These are phyloP conservation scores for Halocaridina rubra DNA, from an alignment of 2,888 invertebrate genomes.

Conservation along the genomic window DNA sequence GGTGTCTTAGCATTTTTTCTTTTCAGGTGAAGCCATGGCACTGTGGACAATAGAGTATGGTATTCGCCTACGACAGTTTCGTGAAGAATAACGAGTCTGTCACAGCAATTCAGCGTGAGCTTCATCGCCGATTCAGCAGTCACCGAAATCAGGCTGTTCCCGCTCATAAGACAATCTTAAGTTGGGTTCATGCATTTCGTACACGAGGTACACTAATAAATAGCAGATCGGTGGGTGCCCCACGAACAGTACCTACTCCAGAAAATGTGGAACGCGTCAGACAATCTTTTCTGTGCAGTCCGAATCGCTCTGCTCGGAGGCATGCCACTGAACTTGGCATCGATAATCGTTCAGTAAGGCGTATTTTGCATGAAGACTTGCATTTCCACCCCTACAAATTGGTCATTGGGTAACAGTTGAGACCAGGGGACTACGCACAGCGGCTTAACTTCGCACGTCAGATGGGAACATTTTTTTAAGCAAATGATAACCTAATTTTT, in stretches of 20 bases:
- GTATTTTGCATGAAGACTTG: slow-evolving; percentile 7
- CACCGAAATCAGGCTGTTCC: background rate
- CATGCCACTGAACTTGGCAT: slow-evolving; percentile 11
- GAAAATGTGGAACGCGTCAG: background rate
- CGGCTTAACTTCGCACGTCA: background rate
- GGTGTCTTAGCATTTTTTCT: too few relatives aligned
- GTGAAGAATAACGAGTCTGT: background rate
- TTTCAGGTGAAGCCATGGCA: background rate
- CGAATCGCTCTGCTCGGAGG: slow-evolving; percentile 12
- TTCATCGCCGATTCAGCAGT: background rate
- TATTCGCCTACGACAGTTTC: background rate
- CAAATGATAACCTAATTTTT: background rate
- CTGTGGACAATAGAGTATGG: background rate
- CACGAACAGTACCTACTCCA: background rate
- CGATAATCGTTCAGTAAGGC: background rate
- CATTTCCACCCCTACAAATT: too few relatives aligned
- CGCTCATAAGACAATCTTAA: background rate
- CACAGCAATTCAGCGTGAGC: background rate
- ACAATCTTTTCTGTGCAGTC: background rate
- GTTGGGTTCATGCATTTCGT: background rate
- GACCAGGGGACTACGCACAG: slow-evolving; percentile 3
- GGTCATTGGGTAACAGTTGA: background rate
- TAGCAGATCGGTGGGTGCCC: background rate
- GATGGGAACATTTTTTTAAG: background rate
- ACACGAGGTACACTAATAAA: background rate